Evolutionary conservation across 2,113 vertebrate genomes (phyloP).

Genomic region (Triplophysa siluroides): DNA sequence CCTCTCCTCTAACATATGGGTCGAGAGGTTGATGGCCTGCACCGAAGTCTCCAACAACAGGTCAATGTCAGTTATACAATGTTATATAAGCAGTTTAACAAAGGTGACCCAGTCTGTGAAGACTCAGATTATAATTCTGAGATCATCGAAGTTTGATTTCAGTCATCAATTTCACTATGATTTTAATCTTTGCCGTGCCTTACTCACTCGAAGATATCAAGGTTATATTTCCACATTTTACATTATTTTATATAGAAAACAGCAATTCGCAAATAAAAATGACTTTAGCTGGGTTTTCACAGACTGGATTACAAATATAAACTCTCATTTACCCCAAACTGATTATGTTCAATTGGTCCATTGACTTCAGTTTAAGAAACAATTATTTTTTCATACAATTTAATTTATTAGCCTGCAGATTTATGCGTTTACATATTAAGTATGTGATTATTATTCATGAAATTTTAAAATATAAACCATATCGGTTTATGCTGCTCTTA

Average conservation of each 20-base stretch:
- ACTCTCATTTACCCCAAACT: not conserved
- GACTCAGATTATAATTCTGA: too few species aligned
- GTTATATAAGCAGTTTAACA: not conserved
- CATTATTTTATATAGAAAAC: too few species aligned
- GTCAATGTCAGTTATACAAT: slow-evolving; percentile 31
- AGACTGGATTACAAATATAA: not conserved
- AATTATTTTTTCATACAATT: not conserved
- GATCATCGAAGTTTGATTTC: too few species aligned
- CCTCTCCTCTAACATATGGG: slow-evolving; percentile 48
- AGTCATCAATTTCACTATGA: too few species aligned
- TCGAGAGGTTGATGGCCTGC: slow-evolving; percentile 30
- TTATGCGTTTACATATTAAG: too few species aligned
- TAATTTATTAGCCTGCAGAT: not conserved
- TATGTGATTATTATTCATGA: not conserved
- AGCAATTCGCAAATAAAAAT: too few species aligned
- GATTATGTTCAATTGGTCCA: not conserved
- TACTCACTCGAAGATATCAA: too few species aligned
- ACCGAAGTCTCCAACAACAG: slow-evolving; percentile 35
- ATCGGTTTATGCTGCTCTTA: too few species aligned
- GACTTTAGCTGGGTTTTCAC: too few species aligned
- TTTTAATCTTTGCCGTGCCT: too few species aligned
- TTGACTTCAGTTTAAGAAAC: not conserved
- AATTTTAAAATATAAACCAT: not conserved
- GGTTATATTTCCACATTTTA: too few species aligned
- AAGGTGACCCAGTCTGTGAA: too few species aligned